Conservation (phyloP, 2,888 invertebrate genomes). For the Lepidochrysops patricia region DNA sequence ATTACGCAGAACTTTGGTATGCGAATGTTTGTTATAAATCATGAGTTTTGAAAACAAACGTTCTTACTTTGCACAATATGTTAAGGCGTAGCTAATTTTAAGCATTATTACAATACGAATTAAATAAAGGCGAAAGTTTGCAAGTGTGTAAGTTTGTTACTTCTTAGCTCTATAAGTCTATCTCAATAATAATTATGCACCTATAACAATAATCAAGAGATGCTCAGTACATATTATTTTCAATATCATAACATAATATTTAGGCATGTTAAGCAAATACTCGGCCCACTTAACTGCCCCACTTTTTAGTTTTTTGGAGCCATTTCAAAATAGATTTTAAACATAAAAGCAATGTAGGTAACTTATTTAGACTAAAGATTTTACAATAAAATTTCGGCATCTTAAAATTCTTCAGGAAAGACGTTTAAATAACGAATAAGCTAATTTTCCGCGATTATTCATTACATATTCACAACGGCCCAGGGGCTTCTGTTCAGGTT, state of each 20-base stretch:
- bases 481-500: no score
- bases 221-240: no score
- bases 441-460: not conserved
- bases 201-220: no score
- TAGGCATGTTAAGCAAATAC: no score
- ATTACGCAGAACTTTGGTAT: slow-evolving; percentile 46
- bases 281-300: no score
- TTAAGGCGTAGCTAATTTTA: not conserved
- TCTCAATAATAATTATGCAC: no score
- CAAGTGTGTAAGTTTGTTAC: no score
- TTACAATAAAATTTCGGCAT: not conserved
- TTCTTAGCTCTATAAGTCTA: no score
- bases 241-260: no score
- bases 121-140: no score
- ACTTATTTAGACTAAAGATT: not conserved
- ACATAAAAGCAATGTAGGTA: not conserved
- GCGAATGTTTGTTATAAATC: slow-evolving; percentile 30
- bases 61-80: not conserved
- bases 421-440: not conserved
- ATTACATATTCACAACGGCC: not conserved
- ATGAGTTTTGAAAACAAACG: slow-evolving; percentile 14
- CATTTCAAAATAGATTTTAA: not conserved
- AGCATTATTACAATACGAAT: not conserved
- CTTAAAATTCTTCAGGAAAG: not conserved
- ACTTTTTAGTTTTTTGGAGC: not conserved